Evolutionary conservation across 2,113 vertebrate genomes (phyloP).

Genomic region (Amazona guildingii): DNA sequence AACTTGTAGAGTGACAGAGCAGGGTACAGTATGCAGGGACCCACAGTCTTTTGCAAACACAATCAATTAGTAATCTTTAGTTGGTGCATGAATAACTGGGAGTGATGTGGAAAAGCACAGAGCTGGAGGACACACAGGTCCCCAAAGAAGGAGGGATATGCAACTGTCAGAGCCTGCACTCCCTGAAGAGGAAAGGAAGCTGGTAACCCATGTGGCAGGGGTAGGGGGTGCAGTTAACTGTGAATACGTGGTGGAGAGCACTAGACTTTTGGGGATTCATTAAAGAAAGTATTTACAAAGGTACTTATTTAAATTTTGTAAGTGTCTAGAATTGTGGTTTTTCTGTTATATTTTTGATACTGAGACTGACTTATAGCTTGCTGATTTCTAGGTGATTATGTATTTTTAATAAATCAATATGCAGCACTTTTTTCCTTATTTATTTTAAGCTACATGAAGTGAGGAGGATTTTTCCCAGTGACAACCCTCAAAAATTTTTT

Average conservation of each 20-base stretch:
- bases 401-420: not conserved
- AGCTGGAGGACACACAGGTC: not conserved
- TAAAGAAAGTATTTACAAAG: not conserved
- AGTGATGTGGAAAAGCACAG: not conserved
- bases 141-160: not conserved
- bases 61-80: fast-evolving
- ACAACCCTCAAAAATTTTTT: not conserved
- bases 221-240: not conserved
- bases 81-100: not conserved
- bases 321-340: not conserved
- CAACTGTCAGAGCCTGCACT: not conserved
- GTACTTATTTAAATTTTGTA: not conserved
- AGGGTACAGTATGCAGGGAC: fast-evolving
- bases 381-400: not conserved
- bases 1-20: fast-evolving
- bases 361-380: not conserved
- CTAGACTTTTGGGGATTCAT: not conserved
- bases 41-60: not conserved
- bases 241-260: not conserved
- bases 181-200: not conserved
- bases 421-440: not conserved
- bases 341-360: not conserved
- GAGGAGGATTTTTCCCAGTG: not conserved
- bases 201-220: not conserved
- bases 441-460: not conserved